Base-by-base conservation (phyloP, 2,888 invertebrate genomes). In the Drosophila niveifrons region DNA sequence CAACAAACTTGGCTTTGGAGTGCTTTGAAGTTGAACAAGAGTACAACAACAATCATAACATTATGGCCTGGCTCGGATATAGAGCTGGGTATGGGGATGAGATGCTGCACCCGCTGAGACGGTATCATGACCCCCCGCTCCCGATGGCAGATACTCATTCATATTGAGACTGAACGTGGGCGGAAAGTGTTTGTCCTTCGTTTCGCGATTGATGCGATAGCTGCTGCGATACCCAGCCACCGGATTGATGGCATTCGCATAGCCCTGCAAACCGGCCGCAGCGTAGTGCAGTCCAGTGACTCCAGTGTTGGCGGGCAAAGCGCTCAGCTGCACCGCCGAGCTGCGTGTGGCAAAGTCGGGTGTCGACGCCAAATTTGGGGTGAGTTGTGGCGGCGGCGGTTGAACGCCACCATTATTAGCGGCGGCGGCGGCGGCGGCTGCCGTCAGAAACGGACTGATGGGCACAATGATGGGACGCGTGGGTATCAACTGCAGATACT, bases 381-480 rank as follows among this genome's bases (percentile, higher is more conserved):
- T 59, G 0, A 77, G 52, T 0, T 63, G 55, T 3, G 68, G 68
- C 17, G 48, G 15, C 29, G 43, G 71, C 0, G 36, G 34, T 29
- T 46, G 65, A 2, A 13, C n/a, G 13, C 39, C 59, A 62, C 39
- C 51, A 28, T 48, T 41, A 23, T 48, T 41, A 9, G 48, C 47
- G 0, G 62, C 52, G 8, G 51, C 50, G 11, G 48, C 47, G 0
- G 62, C 52, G 8, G 51, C 50, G 0, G 65, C 52, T 9, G 66
- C 51, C 43, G 18, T 68, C 47, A 92, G 59, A 58, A 90, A 92
- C 0, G 91, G 90, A 55, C 90, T 90, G 43, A 92, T 90, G 34
- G 92, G 92, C 66, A 92, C 91, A 41, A 92, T 90, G 10, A 92
- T 83, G 11, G 92, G 92, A 1, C 92, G 86, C 0, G 92, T 92